Evolutionary conservation across 30 jellyfish, hydroid and myxozoan species (phyloP), one percentile per base, ranked within the genome.

Genomic region (Rhopilema esculentum): DNA sequence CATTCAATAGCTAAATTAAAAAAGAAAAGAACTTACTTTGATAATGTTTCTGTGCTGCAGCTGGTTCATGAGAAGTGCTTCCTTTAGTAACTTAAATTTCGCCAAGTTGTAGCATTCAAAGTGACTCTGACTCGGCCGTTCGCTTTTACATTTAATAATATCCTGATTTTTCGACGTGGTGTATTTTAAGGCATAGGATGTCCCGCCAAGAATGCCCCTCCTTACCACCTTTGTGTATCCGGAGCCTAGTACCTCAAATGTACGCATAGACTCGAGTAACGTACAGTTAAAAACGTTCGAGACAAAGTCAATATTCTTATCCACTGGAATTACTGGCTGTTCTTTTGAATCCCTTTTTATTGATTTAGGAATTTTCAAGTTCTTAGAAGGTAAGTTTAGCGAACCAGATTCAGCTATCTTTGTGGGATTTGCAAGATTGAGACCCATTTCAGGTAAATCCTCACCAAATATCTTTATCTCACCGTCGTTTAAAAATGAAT

Each of bases 171-270:
- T 51, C 8, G 30, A 50, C 49, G 89, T 61, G 0, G 90, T 80
- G 66, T 69, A 88, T 30, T 88, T 88, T 68, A 88, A 53, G 16
- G 96, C 96, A 61, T 78, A 52, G 1, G 77, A 21, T 27, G 29
- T 30, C 22, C 92, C 92, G 30, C 64, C 49, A 1, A 88, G 22
- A 16, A n/a, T 52, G 1, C 86, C 96, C 65, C 83, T 80, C 23
- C 91, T 20, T 9, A 88, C 96, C 20, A 82, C 86, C 48, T 88
- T 88, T 9, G 96, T 88, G 87, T 79, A 88, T 70, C 96, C 96
- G 17, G 68, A 53, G 17, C 96, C 96, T 6, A 88, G 63, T 27
- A 88, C 91, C 49, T 82, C 91, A 15, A 15, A 61, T 0, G 83
- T 51, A 9, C 62, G 28, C 96, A 80, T 40, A 0, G 73, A 18